Base-by-base conservation (phyloP, 1,140 invertebrate genomes). In the Drosophila biarmipes region DNA sequence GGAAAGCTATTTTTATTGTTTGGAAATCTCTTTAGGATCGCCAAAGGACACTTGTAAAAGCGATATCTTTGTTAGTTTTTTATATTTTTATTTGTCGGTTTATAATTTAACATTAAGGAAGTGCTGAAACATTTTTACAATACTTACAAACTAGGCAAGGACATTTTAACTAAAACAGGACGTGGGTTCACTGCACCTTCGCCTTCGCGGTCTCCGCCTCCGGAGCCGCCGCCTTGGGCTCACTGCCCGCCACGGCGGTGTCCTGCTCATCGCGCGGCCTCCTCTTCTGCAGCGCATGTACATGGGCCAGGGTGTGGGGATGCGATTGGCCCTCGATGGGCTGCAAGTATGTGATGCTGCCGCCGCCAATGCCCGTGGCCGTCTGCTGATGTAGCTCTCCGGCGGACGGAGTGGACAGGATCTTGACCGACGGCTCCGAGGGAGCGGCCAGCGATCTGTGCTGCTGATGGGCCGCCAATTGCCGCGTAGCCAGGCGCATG, bases 41-140 rank as follows among this genome's bases (percentile, higher is more conserved):
- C 31, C 31, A 34, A 34, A 11, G 31, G 7, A 34, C 10, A 15
- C 17, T 15, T 7, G 6, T 43, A 45, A 24, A 24, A 14, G 11
- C 1, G 6, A n/a, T 11, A 12, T 6, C 2, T 37, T 53, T 38
- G 40, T 62, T 64, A 63, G 38, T 49, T 64, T 58, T 53, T 49
- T 29, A 42, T 73, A 61, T 38, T 52, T 53, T 46, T 67, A 64
- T 76, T 72, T 69, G 38, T 76, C 66, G 68, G 45, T 72, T 84
- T 76, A 90, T 87, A 90, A 81, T 90, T 90, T 89, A 87, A 89
- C 58, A 66, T 73, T 77, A 76, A 55, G 51, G 66, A 85, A 77
- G 80, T 89, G 85, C 85, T 73, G 84, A 87, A 82, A 89, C 74
- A 87, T 89, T 90, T 90, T 80, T 90, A 90, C 79, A 90, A 87